A percentile compares a stretch with the other conserved stretches of the same genome.
Conservation (phyloP, 2,888 invertebrate genomes). For the Aquatica leii region DNA sequence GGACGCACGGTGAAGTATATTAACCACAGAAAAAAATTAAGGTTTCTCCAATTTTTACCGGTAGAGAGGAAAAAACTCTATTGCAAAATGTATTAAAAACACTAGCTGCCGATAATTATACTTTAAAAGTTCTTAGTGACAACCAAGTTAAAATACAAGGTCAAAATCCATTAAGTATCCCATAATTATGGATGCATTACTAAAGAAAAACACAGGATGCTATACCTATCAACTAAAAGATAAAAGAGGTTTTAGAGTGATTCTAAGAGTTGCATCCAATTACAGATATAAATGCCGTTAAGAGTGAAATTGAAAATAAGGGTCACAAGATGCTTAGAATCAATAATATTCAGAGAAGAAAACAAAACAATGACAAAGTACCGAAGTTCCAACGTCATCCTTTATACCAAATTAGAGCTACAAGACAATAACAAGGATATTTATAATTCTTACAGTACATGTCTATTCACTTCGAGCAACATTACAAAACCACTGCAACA, state of each 20-base stretch:
- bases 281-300: conserved; percentile 28
- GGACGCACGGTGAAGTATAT: neutral
- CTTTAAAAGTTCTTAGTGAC: conserved; percentile 17
- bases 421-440: conserved; percentile 14
- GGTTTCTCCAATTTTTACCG: conserved; percentile 16
- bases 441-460: neutral
- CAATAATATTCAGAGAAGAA: neutral
- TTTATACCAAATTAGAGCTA: conserved; percentile 11
- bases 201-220: conserved; percentile 27
- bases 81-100: conserved; percentile 16
- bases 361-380: conserved; percentile 8
- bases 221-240: conserved; percentile 37
- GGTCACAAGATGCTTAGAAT: conserved; percentile 13
- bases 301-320: conserved; percentile 16
- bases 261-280: conserved; percentile 37
- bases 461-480: neutral
- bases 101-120: conserved; percentile 13
- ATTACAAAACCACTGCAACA: conserved; percentile 12
- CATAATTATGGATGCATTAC: conserved; percentile 25
- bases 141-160: conserved; percentile 33
- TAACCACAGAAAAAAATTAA: neutral
- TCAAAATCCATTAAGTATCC: conserved; percentile 20
- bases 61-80: conserved; percentile 15
- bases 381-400: conserved; percentile 13
- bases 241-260: conserved; percentile 31